Base-by-base conservation (phyloP, 2,797 vertebrate species). In the Anguilla megastoma region DNA sequence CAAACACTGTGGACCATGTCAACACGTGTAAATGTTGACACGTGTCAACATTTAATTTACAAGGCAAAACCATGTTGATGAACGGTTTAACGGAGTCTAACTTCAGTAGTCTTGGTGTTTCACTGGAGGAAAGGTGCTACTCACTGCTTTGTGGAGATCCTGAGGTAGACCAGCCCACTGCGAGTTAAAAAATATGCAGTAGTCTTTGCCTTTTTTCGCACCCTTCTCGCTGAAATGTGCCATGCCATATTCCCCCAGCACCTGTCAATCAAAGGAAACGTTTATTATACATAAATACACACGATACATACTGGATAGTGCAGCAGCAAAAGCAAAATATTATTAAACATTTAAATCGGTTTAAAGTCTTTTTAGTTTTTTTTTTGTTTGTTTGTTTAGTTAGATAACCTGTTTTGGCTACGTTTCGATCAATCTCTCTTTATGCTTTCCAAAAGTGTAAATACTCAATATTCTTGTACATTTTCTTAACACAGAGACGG, bases 121-220 rank as follows among this genome's bases (percentile, higher is more conserved):
- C 33, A 41, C 27, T 36, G 5, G 41, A 10, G 79, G 45, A 1
- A n/a, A 18, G 5, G 41, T 85, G 30, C 80, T 18, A 48, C 98
- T 97, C 92, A 99, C 99, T 89, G 97, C 98, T 93, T 99, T 99
- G 87, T 95, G 94, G 87, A 98, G 95, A 92, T 99, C 98, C 24
- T 97, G 98, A 0, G 99, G 98, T 93, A 99, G 95, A 91, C 95
- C 97, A 1, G 98, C 98, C 99, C 99, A 99, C 90, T 97, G 96
- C 0, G 99, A 96, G 93, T 99, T 99, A 95, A 98, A 99, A 91
- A 98, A 97, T 90, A 99, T 97, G 92, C 99, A 99, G 93, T 99
- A 99, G 94, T 99, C 98, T 91, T 97, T 98, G 89, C 97, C 97
- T 92, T 93, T 95, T 92, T 91, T 94, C 88, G 93, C 94, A 5